A percentile compares a stretch with the other conserved stretches of the same genome.
phyloP scores from a whole-genome alignment of 2,113 vertebrate species.

The Cervus canadensis region DNA sequence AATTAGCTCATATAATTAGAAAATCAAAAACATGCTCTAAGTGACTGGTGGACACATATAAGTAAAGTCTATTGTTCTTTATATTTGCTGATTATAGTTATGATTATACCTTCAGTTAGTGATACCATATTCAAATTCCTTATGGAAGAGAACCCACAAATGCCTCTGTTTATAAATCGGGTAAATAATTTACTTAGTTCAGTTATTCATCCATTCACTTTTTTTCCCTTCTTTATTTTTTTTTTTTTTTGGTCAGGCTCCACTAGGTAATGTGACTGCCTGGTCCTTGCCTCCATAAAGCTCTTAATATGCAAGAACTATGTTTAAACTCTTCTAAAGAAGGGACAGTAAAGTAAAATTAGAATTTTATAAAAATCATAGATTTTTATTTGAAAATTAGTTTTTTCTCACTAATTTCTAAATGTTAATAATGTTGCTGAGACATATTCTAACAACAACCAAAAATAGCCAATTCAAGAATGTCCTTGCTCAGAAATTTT shows the following conservation, averaged over 20 bases:
- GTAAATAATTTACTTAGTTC: background rate
- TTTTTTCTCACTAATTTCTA: background rate
- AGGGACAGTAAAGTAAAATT: background rate
- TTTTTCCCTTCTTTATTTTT: background rate
- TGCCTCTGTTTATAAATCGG: background rate
- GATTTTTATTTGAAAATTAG: background rate
- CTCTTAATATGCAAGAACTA: background rate
- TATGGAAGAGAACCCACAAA: background rate
- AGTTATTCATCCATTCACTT: background rate
- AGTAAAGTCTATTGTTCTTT: background rate
- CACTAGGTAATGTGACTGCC: background rate
- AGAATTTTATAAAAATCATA: background rate
- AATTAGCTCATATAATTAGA: slow-evolving; percentile 55
- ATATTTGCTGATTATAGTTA: background rate
- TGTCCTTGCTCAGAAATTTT: slow-evolving; percentile 7
- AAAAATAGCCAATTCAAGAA: background rate
- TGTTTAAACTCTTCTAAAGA: background rate
- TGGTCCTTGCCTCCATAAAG: background rate
- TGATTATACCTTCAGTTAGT: background rate
- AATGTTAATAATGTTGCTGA: background rate
- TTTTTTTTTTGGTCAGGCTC: background rate
- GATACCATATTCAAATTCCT: background rate
- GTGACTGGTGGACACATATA: background rate
- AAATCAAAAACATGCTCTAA: slow-evolving; percentile 13
- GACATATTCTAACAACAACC: background rate